Percentiles rank a stretch among this genome's conserved stretches.
Conservation (phyloP, 2,113 vertebrate genomes). For the Ctenomys sociabilis region DNA sequence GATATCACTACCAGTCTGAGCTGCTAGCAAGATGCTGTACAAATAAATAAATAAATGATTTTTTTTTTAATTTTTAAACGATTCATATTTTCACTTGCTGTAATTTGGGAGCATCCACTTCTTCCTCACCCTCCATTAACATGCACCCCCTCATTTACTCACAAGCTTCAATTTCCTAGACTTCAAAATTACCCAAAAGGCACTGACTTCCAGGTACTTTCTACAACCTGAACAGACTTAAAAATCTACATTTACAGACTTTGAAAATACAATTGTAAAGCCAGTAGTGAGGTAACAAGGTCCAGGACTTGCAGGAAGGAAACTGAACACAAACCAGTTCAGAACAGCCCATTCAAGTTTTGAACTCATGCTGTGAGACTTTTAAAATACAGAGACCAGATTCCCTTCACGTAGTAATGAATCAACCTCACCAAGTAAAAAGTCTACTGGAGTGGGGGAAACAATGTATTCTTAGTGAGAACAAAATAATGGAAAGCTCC, state of each 20-base stretch:
- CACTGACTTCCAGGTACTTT: background rate
- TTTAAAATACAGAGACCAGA: background rate
- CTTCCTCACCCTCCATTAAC: background rate
- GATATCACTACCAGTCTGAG: too few relatives aligned
- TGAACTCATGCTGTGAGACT: background rate
- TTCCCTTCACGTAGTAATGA: background rate
- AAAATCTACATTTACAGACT: background rate
- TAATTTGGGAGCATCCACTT: constrained; percentile 5
- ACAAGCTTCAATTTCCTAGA: background rate
- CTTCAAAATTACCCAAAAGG: constrained; percentile 1
- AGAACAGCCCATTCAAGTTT: background rate
- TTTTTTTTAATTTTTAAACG: too few relatives aligned
- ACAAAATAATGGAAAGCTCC: background rate
- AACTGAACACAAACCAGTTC: background rate
- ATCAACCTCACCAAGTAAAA: background rate
- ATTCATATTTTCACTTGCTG: too few relatives aligned
- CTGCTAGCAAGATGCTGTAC: too few relatives aligned
- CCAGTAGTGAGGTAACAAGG: background rate
- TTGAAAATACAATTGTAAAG: background rate
- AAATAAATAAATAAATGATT: too few relatives aligned
- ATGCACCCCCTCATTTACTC: background rate
- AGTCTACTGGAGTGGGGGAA: background rate
- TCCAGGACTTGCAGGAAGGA: background rate
- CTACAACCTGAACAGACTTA: constrained; percentile 46
- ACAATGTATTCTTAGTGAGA: background rate